A percentile compares a stretch with the other conserved stretches of the same genome.
Conservation (phyloP, 2,113 vertebrate species). For the Accipiter virgatus region DNA sequence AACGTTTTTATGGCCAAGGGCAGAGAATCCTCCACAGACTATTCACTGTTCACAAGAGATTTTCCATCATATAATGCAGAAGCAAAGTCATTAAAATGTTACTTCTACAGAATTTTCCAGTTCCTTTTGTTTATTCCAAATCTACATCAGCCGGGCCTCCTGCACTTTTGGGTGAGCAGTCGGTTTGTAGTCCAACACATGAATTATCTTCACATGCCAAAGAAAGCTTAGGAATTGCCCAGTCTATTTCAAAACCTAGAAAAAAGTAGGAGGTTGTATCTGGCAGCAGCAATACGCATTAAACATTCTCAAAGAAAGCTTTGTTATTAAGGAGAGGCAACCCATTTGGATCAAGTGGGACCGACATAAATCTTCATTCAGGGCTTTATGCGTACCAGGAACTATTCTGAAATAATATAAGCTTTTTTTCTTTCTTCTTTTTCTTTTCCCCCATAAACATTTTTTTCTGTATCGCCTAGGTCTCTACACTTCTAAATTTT, state of each 20-base stretch:
- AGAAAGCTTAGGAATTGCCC: slow-evolving; percentile 55
- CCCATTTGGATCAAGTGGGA: neutral
- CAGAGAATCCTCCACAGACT: neutral
- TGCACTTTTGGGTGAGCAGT: neutral
- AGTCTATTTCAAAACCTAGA: slow-evolving; percentile 48
- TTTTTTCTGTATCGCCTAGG: neutral
- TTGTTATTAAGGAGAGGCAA: slow-evolving; percentile 46
- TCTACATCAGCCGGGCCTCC: neutral
- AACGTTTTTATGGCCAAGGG: neutral
- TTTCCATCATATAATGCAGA: neutral
- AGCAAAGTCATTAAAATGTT: slow-evolving; percentile 7
- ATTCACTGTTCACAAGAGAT: neutral
- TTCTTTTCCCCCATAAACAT: neutral
- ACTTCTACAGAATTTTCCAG: slow-evolving; percentile 16
- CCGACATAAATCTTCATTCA: slow-evolving; percentile 41
- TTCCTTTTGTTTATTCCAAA: slow-evolving; percentile 47
- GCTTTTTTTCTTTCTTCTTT: neutral
- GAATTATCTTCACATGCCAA: slow-evolving; percentile 50
- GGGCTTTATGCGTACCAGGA: neutral
- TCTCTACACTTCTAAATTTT: neutral
- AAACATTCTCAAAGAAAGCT: slow-evolving; percentile 50
- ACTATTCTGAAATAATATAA: neutral
- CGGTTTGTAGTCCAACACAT: neutral
- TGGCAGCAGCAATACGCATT: slow-evolving; percentile 44
- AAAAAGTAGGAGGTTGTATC: slow-evolving; percentile 45